These are phyloP conservation scores for Neolamprologus ventralis DNA, from an alignment of 2,113 vertebrate species.

Conservation along the genomic window DNA sequence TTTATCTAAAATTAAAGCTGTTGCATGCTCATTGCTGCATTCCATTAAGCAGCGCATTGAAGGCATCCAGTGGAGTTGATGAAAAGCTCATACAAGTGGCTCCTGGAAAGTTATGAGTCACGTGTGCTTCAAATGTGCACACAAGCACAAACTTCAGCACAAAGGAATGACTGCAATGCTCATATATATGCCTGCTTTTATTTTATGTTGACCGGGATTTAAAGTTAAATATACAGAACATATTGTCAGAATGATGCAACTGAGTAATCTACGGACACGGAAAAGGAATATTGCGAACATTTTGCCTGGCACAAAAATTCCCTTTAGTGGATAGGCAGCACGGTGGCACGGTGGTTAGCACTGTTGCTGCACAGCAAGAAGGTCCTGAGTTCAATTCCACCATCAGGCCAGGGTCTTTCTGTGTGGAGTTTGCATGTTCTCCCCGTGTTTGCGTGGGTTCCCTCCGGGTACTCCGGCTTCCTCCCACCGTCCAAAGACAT, in stretches of 20 bases:
- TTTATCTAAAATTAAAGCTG: slow-evolving; percentile 33
- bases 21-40: slow-evolving; percentile 2
- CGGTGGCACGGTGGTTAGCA: no score
- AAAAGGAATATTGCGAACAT: background rate
- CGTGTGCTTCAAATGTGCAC: background rate
- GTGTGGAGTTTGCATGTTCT: no score
- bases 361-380: no score
- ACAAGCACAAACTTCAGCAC: background rate
- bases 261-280: background rate
- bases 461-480: no score
- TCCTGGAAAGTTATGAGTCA: background rate
- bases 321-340: no score
- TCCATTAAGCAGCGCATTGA: slow-evolving; percentile 31
- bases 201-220: background rate
- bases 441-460: no score
- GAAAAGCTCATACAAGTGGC: background rate
- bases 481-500: no score
- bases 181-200: background rate
- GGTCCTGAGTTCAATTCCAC: no score
- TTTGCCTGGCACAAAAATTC: background rate
- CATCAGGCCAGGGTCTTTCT: no score
- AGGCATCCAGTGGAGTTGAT: slow-evolving; percentile 26
- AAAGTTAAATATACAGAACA: background rate
- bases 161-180: background rate
- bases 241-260: background rate